Evolutionary conservation across 2,797 vertebrate species (phyloP).

Genomic region (Chloroceryle inda): DNA sequence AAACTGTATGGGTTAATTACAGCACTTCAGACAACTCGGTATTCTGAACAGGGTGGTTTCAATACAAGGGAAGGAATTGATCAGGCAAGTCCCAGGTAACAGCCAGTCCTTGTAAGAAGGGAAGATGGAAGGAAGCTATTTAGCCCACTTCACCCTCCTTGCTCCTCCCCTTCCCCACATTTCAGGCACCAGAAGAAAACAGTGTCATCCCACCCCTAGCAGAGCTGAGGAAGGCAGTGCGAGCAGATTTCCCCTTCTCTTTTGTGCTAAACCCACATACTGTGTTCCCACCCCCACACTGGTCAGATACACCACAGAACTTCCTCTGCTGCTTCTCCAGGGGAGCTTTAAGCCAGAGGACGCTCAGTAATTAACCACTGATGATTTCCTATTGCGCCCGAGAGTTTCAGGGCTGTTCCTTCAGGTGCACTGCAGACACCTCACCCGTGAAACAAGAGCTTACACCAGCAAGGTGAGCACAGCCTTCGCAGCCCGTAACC

Average conservation of each 20-base stretch:
- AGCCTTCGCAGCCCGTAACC: neutral
- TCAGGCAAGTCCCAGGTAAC: neutral
- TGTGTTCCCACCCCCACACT: fast-evolving
- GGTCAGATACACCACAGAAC: neutral
- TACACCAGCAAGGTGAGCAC: neutral
- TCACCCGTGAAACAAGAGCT: neutral
- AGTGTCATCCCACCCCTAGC: neutral
- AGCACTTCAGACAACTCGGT: neutral
- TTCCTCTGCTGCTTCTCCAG: neutral
- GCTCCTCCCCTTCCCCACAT: neutral
- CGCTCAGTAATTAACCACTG: neutral
- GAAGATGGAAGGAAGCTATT: neutral
- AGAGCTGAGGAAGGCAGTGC: fast-evolving
- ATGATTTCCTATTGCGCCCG: neutral
- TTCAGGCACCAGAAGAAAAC: neutral
- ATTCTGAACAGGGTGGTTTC: neutral
- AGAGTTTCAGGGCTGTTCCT: neutral
- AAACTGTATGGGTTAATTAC: neutral
- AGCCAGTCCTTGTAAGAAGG: neutral
- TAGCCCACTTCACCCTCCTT: neutral
- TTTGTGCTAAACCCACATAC: neutral
- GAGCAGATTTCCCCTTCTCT: neutral
- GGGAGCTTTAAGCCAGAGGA: neutral
- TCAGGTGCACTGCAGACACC: fast-evolving
- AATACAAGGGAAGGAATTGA: neutral